Base-by-base conservation (phyloP, 1,140 invertebrate genomes). In the Listronotus oregonensis region DNA sequence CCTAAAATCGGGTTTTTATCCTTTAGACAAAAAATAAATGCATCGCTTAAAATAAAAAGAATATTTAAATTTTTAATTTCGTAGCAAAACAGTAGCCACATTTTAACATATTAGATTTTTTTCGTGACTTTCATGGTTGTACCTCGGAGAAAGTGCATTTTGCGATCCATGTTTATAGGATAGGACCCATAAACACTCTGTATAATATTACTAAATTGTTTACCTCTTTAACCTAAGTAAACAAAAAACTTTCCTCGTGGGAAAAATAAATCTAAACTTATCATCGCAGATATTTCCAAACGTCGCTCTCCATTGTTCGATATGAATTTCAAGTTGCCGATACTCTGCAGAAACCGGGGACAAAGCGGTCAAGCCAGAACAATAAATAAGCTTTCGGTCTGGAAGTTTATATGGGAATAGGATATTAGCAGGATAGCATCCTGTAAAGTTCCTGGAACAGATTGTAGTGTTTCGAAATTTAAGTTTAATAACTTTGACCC, bases 301-400 rank as follows among this genome's bases (percentile, higher is more conserved):
- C 50, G 52, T 63, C 60, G 49, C 50, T 50, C 60, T 63, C 60
- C 21, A 63, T 63, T 63, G 60, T 63, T 50, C 60, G 60, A 63
- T 63, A 54, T 44, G 50, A 63, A 63, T 63, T 63, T 63, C 40
- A 54, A 52, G 60, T 63, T 44, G 58, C 58, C 40, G 58, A 61
- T 61, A 61, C 34, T 17, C 39, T 12, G n/a, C 11, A 37, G 34
- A 37, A 37, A 37, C 34, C 7, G 21, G 60, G 60, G 51, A 52
- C 49, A 54, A 54, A 52, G 42, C 60, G 60, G 60, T 63, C 60
- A 63, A 63, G 60, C 50, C 11, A 46, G 37, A 27, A 63, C 60
- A 54, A 63, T 63, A 63, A 63, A 63, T 63, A 63, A 54, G 60
- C 60, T 54, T 54, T 52, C 52, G 32, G 15, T 40, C 44, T 47